These are phyloP conservation scores for Eonycteris spelaea DNA, from an alignment of 2,113 vertebrate species.

Conservation along the genomic window DNA sequence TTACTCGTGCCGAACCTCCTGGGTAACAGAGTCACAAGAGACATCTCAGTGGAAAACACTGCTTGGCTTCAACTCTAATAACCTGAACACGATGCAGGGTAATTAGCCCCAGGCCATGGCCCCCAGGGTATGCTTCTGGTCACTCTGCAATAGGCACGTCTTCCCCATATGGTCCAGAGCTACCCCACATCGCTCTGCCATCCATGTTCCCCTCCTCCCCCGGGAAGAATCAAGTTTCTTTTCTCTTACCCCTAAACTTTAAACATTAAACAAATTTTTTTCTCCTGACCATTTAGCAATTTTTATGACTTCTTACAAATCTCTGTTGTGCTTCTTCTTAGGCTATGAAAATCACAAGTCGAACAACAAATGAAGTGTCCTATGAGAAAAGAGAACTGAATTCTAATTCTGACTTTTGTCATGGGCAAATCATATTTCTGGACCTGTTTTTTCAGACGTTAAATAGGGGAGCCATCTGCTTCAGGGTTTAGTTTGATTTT, in stretches of 20 bases:
- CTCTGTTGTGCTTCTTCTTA: background rate
- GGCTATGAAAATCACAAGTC: background rate
- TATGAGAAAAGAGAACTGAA: background rate
- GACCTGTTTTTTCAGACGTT: background rate
- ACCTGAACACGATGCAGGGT: background rate
- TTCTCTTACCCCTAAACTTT: background rate
- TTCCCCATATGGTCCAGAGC: background rate
- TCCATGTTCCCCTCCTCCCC: background rate
- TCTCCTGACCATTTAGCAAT: background rate
- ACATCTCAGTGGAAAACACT: constrained; percentile 52
- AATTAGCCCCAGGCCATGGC: constrained; percentile 21
- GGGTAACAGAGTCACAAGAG: constrained; percentile 55
- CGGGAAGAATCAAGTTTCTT: background rate
- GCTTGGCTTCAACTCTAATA: constrained; percentile 45
- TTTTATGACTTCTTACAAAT: background rate
- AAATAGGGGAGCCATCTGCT: background rate
- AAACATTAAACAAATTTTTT: background rate
- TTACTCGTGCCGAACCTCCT: background rate
- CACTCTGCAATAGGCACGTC: background rate
- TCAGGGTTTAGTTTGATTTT: background rate
- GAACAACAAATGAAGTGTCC: background rate
- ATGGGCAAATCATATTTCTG: background rate
- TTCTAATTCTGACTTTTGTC: background rate
- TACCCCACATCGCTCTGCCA: background rate
- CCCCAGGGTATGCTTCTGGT: constrained; percentile 4